phyloP scores from a whole-genome alignment of 2,888 invertebrate species.

The Lypha dubia region DNA sequence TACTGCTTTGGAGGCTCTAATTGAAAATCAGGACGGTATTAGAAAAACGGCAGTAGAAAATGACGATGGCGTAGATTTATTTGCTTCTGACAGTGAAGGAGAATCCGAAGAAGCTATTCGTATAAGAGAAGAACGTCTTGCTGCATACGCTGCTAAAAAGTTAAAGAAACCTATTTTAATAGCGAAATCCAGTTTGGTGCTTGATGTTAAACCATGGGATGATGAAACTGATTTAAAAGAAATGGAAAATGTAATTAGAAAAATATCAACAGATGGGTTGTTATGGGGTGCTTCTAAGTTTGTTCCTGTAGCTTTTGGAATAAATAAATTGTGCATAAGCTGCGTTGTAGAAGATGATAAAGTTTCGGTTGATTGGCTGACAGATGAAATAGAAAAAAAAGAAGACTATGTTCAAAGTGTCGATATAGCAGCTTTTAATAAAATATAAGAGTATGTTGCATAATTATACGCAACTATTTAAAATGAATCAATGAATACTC shows the following conservation, averaged over 20 bases:
- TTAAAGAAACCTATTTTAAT: constrained; percentile 94
- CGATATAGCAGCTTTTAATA: constrained; percentile 97
- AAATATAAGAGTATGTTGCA: constrained; percentile 86
- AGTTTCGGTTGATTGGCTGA: constrained; percentile 93
- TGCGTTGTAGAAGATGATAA: constrained; percentile 98
- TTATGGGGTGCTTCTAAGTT: constrained; percentile 97
- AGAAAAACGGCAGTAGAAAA: constrained; percentile 84
- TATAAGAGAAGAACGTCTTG: constrained; percentile 92
- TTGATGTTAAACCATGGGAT: constrained; percentile 96
- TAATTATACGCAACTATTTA: not conserved
- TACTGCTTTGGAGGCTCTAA: constrained; percentile 77
- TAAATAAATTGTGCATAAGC: constrained; percentile 95
- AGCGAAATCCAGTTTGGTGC: constrained; percentile 96
- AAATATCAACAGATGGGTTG: constrained; percentile 92
- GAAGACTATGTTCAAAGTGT: constrained; percentile 96
- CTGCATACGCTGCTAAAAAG: constrained; percentile 96
- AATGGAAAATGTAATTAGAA: constrained; percentile 91
- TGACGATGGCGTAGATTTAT: constrained; percentile 90
- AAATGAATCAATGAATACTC: not conserved
- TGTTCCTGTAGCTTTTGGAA: constrained; percentile 95
- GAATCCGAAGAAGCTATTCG: constrained; percentile 90
- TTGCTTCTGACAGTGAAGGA: constrained; percentile 91
- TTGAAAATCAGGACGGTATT: constrained; percentile 8
- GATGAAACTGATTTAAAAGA: constrained; percentile 96
- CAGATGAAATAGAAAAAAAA: constrained; percentile 92